A percentile compares a stretch with the other conserved stretches of the same genome.
phyloP scores from a whole-genome alignment of 2,113 vertebrate genomes.

The Onychostruthus taczanowskii region DNA sequence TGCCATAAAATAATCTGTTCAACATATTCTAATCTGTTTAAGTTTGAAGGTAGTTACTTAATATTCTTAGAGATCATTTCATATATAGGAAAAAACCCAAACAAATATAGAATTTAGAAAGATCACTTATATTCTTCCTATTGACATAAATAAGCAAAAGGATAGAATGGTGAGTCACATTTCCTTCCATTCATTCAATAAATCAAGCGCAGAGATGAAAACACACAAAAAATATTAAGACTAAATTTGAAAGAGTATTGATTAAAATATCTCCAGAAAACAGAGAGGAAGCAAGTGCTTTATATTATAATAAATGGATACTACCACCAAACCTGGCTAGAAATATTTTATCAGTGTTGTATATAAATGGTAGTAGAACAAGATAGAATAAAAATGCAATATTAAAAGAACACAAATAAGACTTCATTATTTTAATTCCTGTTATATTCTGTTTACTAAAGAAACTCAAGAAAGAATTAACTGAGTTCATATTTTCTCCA shows the following conservation, averaged over 20 bases:
- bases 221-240: background rate
- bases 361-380: background rate
- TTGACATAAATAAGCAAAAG: background rate
- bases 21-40: background rate
- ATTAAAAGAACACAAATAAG: background rate
- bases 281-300: background rate
- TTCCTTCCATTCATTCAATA: background rate
- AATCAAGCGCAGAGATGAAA: conserved; percentile 23
- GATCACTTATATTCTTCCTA: background rate
- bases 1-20: background rate
- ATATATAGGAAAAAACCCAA: background rate
- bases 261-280: conserved; percentile 16
- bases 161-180: background rate
- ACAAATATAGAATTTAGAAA: background rate
- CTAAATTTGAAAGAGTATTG: background rate
- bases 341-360: background rate
- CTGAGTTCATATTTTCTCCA: background rate
- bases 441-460: background rate
- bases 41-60: background rate
- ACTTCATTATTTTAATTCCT: background rate
- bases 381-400: background rate
- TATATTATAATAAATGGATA: background rate
- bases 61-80: background rate
- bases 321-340: background rate
- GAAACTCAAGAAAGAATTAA: background rate